Evolutionary conservation across 1,140 invertebrate species (phyloP).

Genomic region (Cepaea nemoralis): DNA sequence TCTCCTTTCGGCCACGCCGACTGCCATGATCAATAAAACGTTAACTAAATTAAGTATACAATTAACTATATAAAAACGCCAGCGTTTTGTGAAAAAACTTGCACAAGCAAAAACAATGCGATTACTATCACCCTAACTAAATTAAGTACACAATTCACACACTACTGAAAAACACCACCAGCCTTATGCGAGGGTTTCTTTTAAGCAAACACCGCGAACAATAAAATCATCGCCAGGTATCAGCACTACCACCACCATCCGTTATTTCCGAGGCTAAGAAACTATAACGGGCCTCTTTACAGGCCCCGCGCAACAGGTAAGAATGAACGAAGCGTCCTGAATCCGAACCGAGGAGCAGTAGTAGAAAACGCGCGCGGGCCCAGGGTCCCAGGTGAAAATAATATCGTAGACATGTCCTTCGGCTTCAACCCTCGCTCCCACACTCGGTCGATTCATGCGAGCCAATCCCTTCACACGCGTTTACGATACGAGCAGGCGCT

Average conservation of each 20-base stretch:
- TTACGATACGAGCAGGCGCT: neutral
- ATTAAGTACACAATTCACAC: too few species aligned
- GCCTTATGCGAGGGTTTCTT: too few species aligned
- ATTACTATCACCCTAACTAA: too few species aligned
- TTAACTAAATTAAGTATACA: too few species aligned
- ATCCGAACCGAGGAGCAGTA: neutral
- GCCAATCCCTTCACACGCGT: neutral
- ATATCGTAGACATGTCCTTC: conserved; percentile 3
- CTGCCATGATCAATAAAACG: too few species aligned
- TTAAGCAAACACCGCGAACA: too few species aligned
- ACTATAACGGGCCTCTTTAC: neutral
- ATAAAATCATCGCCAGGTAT: too few species aligned
- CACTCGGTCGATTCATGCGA: conserved; percentile 16
- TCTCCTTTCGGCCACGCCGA: too few species aligned
- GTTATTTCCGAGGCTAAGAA: neutral
- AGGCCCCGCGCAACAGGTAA: conserved; percentile 3
- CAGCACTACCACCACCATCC: neutral
- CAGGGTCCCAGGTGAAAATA: conserved; percentile 3
- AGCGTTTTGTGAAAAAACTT: too few species aligned
- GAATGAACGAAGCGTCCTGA: neutral
- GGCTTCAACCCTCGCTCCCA: neutral
- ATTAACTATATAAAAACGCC: too few species aligned
- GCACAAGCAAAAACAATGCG: too few species aligned
- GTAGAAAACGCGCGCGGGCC: neutral
- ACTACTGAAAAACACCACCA: too few species aligned